A percentile compares a stretch with the other conserved stretches of the same genome.
These are phyloP conservation scores for Chlorops oryzae DNA, from an alignment of 1,140 invertebrate species.

Conservation along the genomic window DNA sequence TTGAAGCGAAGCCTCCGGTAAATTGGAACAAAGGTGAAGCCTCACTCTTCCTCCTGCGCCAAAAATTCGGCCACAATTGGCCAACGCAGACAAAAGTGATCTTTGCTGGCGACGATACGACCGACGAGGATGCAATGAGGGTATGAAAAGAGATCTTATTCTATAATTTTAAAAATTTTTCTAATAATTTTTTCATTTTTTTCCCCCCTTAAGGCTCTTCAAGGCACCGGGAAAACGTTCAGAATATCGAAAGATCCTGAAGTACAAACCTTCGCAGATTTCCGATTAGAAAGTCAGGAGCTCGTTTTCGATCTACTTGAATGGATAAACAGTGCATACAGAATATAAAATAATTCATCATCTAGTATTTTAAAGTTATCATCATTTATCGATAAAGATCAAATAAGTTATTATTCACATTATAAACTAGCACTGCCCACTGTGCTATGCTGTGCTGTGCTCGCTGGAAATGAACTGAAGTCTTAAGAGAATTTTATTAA, in stretches of 20 bases:
- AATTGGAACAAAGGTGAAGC: conserved; percentile 86
- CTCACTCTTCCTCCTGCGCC: conserved; percentile 80
- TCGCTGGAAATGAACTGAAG: too few relatives aligned
- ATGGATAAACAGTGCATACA: conserved; percentile 53
- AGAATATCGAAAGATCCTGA: conserved; percentile 73
- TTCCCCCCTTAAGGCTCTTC: conserved; percentile 56
- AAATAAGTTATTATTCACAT: too few relatives aligned
- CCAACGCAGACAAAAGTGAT: conserved; percentile 76
- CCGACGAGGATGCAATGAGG: conserved; percentile 86
- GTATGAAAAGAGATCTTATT: too few relatives aligned
- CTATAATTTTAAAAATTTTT: too few relatives aligned
- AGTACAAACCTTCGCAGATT: conserved; percentile 74
- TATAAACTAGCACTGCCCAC: too few relatives aligned
- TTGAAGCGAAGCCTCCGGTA: conserved; percentile 83
- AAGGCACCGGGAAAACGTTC: conserved; percentile 84
- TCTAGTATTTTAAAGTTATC: too few relatives aligned
- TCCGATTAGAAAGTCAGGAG: conserved; percentile 76
- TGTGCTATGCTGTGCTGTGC: too few relatives aligned
- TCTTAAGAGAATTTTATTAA: too few relatives aligned
- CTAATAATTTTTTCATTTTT: background rate
- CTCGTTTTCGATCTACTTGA: conserved; percentile 79
- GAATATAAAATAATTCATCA: too few relatives aligned
- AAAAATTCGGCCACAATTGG: conserved; percentile 83
- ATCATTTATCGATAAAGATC: too few relatives aligned
- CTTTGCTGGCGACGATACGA: conserved; percentile 82